Evolutionary conservation across 2,888 invertebrate genomes (phyloP).

Genomic region (Xestoiulus laeticollis): DNA sequence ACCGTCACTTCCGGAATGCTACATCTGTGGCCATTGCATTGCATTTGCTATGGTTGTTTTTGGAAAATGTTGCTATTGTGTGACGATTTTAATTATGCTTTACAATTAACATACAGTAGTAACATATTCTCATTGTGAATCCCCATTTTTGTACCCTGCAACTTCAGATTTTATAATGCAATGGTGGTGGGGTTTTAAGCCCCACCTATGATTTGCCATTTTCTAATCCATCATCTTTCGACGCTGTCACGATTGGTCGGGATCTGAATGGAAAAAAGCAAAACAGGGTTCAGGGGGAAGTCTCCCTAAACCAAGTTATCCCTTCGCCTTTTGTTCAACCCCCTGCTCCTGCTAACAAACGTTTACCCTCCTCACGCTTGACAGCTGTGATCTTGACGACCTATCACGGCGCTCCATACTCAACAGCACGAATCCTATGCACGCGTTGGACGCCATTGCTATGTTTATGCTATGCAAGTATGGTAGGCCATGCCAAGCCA

Average conservation of each 20-base stretch:
- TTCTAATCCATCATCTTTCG: background rate
- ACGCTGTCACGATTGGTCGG: background rate
- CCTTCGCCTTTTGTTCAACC: background rate
- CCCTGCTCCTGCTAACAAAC: background rate
- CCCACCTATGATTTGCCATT: background rate
- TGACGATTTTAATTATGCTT: background rate
- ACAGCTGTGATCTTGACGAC: background rate
- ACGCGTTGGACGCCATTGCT: background rate
- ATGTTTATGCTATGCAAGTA: background rate
- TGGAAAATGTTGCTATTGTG: too few relatives aligned
- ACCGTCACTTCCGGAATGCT: background rate
- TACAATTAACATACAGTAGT: background rate
- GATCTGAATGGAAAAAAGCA: background rate
- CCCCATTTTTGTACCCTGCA: background rate
- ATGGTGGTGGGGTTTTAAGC: background rate
- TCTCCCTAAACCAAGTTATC: background rate
- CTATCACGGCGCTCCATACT: background rate
- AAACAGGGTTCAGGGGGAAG: background rate
- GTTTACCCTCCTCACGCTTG: background rate
- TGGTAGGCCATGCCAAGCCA: background rate
- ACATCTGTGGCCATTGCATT: background rate
- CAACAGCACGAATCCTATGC: background rate
- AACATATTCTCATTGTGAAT: background rate
- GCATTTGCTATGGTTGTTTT: background rate
- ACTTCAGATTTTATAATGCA: background rate